Evolutionary conservation across 2,113 vertebrate genomes (phyloP).

Genomic region (Myotis davidii): DNA sequence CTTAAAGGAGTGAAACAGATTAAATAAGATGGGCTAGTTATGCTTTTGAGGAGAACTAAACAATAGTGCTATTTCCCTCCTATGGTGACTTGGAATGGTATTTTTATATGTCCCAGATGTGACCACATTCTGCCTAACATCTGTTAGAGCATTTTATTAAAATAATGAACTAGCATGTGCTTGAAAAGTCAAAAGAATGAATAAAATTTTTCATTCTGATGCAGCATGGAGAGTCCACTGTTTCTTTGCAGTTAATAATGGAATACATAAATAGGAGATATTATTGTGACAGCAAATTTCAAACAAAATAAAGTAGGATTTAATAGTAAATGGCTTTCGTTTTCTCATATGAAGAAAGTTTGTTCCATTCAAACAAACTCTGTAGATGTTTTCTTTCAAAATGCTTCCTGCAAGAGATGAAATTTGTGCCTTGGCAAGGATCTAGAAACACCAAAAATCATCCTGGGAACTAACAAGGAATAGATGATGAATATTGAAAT

Average conservation of each 20-base stretch:
- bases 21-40: conserved; percentile 44
- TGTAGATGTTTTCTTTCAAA: not conserved
- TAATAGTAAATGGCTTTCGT: conserved; percentile 30
- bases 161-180: conserved; percentile 64
- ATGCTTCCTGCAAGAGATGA: conserved; percentile 28
- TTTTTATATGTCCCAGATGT: conserved; percentile 78
- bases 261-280: not conserved
- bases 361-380: conserved; percentile 29
- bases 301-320: conserved; percentile 46
- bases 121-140: conserved; percentile 68
- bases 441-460: conserved; percentile 41
- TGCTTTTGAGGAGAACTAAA: conserved; percentile 9
- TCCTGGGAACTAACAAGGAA: conserved; percentile 22
- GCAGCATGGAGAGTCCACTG: not conserved
- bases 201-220: conserved; percentile 63
- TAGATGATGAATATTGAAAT: conserved; percentile 12
- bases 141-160: conserved; percentile 74
- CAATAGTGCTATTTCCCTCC: conserved; percentile 48
- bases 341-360: conserved; percentile 55
- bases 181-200: conserved; percentile 57
- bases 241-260: conserved; percentile 49
- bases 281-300: conserved; percentile 8
- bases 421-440: not conserved
- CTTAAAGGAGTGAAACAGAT: conserved; percentile 32
- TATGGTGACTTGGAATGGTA: conserved; percentile 56